Evolutionary conservation across 2,797 vertebrate genomes (phyloP).

Genomic region (Knipowitschia caucasica): DNA sequence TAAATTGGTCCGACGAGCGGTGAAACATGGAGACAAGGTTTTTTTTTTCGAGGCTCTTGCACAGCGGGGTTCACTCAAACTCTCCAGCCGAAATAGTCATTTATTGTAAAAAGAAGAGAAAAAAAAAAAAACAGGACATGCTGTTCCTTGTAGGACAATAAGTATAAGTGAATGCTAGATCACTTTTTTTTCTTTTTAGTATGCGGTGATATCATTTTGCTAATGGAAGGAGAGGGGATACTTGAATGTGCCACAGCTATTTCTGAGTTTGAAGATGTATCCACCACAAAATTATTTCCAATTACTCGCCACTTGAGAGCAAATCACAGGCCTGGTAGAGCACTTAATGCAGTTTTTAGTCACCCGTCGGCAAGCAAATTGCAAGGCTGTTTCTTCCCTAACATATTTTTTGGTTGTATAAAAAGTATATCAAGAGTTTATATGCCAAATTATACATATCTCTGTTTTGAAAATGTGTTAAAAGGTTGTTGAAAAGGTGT

Average conservation of each 20-base stretch:
- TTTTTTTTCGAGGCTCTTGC: constrained; percentile 42
- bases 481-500: no score
- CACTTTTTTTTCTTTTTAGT: constrained; percentile 8
- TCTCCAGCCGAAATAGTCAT: constrained; percentile 44
- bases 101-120: constrained; percentile 37
- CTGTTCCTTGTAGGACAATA: constrained; percentile 24
- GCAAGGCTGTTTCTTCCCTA: constrained; percentile 25
- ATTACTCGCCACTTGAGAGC: constrained; percentile 64
- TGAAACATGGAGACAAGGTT: constrained; percentile 61
- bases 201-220: constrained; percentile 39
- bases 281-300: constrained; percentile 60
- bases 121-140: constrained; percentile 4
- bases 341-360: constrained; percentile 59
- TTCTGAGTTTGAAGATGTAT: constrained; percentile 62
- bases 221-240: constrained; percentile 63
- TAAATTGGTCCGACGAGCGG: constrained; percentile 65
- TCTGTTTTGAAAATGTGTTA: no score
- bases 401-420: constrained; percentile 11
- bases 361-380: constrained; percentile 29
- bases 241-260: constrained; percentile 54
- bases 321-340: constrained; percentile 55
- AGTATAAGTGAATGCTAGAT: constrained; percentile 48
- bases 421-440: no score
- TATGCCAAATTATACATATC: no score
- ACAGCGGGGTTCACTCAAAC: constrained; percentile 48